Evolutionary conservation across 2,113 vertebrate genomes (phyloP).

Genomic region (Eubucco bourcierii): DNA sequence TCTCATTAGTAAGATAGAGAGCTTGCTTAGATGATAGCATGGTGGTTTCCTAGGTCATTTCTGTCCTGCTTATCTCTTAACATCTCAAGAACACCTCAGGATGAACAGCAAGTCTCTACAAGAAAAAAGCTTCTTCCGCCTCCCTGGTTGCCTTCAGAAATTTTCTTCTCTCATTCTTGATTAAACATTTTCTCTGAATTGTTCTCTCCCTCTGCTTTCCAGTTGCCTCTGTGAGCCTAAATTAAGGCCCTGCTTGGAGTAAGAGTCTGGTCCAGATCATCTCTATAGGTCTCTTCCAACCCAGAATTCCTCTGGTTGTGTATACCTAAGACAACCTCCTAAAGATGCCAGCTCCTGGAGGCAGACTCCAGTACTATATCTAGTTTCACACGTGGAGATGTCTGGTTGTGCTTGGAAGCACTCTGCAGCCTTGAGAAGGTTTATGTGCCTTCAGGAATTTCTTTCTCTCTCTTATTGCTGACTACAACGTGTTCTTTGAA

Average conservation of each 20-base stretch:
- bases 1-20: neutral
- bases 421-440: neutral
- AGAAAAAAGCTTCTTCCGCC: neutral
- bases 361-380: neutral
- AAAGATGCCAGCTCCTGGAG: neutral
- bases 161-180: neutral
- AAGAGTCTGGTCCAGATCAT: neutral
- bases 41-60: neutral
- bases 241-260: neutral
- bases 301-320: neutral
- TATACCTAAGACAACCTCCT: neutral
- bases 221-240: neutral
- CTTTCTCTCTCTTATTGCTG: neutral
- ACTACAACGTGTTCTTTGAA: neutral
- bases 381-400: neutral
- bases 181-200: neutral
- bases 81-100: neutral
- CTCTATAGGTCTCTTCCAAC: neutral
- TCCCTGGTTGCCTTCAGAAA: neutral
- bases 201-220: neutral
- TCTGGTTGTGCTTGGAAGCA: neutral
- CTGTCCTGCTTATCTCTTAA: neutral
- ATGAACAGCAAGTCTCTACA: neutral
- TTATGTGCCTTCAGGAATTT: neutral
- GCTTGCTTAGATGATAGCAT: neutral